Evolutionary conservation across 2,113 vertebrate species (phyloP).

Genomic region (Silurus asotus): DNA sequence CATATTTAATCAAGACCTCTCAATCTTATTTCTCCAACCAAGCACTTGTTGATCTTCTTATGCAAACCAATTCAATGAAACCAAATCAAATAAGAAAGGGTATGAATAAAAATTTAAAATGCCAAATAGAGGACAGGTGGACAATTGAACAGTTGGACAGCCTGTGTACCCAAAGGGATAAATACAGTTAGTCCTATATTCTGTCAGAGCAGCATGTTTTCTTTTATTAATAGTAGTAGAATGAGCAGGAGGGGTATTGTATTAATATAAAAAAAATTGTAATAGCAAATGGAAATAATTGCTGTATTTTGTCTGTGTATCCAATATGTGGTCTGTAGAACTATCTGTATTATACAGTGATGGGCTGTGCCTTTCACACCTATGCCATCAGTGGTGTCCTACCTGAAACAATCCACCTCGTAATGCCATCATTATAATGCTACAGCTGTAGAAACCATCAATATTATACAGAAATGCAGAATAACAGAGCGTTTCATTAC

Average conservation of each 20-base stretch:
- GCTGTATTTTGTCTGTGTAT: not conserved
- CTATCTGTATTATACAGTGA: not conserved
- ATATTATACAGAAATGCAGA: too few species aligned
- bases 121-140: not conserved
- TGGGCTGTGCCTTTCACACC: not conserved
- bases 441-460: too few species aligned
- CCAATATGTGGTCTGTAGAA: not conserved
- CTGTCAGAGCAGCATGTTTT: not conserved
- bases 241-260: not conserved
- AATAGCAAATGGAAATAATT: too few species aligned
- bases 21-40: conserved; percentile 28
- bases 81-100: conserved; percentile 20
- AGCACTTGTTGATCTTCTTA: conserved; percentile 11
- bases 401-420: too few species aligned
- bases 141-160: not conserved
- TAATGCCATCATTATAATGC: too few species aligned
- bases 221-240: not conserved
- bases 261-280: not conserved
- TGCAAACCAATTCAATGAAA: conserved; percentile 1
- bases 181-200: not conserved
- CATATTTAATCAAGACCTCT: conserved; percentile 25
- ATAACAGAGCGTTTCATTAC: too few species aligned
- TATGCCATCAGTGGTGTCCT: not conserved
- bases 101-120: conserved; percentile 5
- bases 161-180: not conserved